phyloP scores from a whole-genome alignment of 2,113 vertebrate genomes.

The Neoarius graeffei region DNA sequence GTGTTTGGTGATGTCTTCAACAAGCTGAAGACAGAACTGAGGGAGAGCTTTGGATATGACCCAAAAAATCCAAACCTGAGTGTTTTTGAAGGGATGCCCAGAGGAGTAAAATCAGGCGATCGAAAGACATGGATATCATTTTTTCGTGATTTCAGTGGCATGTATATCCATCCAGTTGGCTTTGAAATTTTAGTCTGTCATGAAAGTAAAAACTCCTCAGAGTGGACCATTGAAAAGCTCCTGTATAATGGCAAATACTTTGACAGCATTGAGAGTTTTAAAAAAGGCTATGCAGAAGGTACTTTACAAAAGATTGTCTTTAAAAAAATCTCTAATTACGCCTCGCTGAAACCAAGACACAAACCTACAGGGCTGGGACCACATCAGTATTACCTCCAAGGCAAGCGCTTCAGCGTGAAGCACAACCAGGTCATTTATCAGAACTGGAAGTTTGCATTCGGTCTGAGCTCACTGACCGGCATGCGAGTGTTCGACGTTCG shows the following conservation, averaged over 20 bases:
- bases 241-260: constrained; percentile 84
- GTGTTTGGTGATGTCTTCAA: constrained; percentile 63
- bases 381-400: constrained; percentile 75
- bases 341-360: constrained; percentile 69
- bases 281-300: constrained; percentile 65
- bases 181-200: constrained; percentile 87
- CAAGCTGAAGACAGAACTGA: constrained; percentile 64
- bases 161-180: constrained; percentile 81
- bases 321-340: constrained; percentile 61
- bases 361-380: constrained; percentile 67
- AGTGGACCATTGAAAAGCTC: constrained; percentile 75
- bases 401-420: constrained; percentile 74
- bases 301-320: constrained; percentile 63
- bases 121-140: constrained; percentile 84
- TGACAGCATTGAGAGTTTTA: constrained; percentile 65
- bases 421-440: constrained; percentile 77
- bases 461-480: constrained; percentile 77
- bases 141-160: constrained; percentile 72
- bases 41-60: constrained; percentile 74
- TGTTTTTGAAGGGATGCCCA: constrained; percentile 74
- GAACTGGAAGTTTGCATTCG: constrained; percentile 86
- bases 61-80: constrained; percentile 21
- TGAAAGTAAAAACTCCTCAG: constrained; percentile 61
- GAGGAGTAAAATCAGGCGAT: constrained; percentile 79
- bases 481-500: constrained; percentile 81